phyloP scores from a whole-genome alignment of 2,113 vertebrate species.

The Nematolebias whitei region DNA sequence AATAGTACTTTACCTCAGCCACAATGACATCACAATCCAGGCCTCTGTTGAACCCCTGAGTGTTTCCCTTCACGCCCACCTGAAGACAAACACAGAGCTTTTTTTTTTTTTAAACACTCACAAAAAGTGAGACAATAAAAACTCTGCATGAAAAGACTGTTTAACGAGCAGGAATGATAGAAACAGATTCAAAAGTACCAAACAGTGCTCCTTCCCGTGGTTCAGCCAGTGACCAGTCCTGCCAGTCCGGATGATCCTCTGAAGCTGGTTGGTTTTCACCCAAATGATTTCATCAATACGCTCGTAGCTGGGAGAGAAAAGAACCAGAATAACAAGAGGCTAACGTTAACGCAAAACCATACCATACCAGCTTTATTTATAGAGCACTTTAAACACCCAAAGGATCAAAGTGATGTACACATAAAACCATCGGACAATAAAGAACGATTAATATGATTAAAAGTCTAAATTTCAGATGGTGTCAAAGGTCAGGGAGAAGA shows the following conservation, averaged over 20 bases:
- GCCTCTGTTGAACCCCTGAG: slow-evolving; percentile 92
- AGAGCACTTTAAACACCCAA: too few species aligned
- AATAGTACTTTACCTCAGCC: slow-evolving; percentile 82
- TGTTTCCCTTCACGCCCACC: slow-evolving; percentile 92
- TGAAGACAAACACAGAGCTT: slow-evolving; percentile 49
- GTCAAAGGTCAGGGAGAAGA: too few species aligned
- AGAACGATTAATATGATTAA: too few species aligned
- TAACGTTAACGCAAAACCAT: not conserved
- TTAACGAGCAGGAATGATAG: not conserved
- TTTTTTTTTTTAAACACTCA: too few species aligned
- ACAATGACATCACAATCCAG: slow-evolving; percentile 94
- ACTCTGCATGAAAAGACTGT: too few species aligned
- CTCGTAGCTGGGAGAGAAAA: slow-evolving; percentile 80
- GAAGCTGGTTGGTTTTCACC: slow-evolving; percentile 95
- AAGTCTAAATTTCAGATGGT: too few species aligned
- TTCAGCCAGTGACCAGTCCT: slow-evolving; percentile 93
- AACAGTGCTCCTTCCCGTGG: slow-evolving; percentile 93
- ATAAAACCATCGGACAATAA: too few species aligned
- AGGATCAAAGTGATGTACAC: too few species aligned
- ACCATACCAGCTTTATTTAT: too few species aligned
- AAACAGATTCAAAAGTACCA: slow-evolving; percentile 72
- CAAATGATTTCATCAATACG: slow-evolving; percentile 94
- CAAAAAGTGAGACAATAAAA: too few species aligned
- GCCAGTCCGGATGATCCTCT: slow-evolving; percentile 92
- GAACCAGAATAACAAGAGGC: not conserved